phyloP scores from a whole-genome alignment of 1,140 invertebrate species.

The Drosophila repletoides region DNA sequence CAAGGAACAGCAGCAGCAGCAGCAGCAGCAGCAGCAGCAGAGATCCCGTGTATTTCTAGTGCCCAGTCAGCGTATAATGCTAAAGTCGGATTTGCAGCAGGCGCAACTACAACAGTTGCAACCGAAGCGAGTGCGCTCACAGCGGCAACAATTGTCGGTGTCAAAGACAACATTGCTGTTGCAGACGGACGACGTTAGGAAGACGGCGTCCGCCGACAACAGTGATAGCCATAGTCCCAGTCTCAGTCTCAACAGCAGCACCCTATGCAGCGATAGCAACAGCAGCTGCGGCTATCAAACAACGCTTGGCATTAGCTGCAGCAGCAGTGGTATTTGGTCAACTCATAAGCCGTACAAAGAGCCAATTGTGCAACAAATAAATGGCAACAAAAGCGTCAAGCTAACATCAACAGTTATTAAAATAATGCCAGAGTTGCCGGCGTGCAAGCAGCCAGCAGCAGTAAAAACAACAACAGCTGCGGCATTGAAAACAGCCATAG shows the following conservation, averaged over 20 bases:
- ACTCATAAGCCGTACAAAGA: background rate
- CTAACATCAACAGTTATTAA: conserved; percentile 58
- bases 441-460: background rate
- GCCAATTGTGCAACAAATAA: background rate
- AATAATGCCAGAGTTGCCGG: conserved; percentile 21
- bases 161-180: conserved; percentile 18
- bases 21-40: background rate
- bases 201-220: conserved; percentile 22
- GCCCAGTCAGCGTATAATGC: conserved; percentile 38
- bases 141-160: background rate
- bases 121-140: background rate
- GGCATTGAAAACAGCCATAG: background rate
- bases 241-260: background rate
- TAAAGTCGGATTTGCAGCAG: conserved; percentile 23
- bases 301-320: background rate
- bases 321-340: conserved; percentile 12
- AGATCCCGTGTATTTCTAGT: conserved; percentile 14
- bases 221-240: conserved; percentile 10
- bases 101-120: conserved; percentile 29
- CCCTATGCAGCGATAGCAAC: conserved; percentile 2
- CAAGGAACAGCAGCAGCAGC: background rate
- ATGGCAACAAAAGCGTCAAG: conserved; percentile 34
- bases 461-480: background rate
- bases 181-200: conserved; percentile 19
- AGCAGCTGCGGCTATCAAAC: background rate